Evolutionary conservation across 1,140 invertebrate genomes (phyloP).

Genomic region (Apocrypta bakeri): DNA sequence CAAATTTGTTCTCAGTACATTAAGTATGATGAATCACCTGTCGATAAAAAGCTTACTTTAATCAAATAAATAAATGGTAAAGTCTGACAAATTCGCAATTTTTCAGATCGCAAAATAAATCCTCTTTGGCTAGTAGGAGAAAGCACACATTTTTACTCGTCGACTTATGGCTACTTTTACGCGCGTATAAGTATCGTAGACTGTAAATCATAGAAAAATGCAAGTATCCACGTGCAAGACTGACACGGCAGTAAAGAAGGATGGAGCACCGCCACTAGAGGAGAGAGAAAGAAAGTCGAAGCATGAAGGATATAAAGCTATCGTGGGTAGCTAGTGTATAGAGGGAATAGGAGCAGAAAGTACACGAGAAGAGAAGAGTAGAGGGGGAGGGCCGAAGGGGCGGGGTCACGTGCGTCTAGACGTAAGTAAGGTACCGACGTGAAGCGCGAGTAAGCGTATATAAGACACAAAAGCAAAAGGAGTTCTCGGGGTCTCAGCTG

Average conservation of each 20-base stretch:
- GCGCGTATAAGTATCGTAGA: slow-evolving; percentile 17
- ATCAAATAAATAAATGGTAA: not conserved
- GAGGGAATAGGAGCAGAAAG: slow-evolving; percentile 34
- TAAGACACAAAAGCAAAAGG: slow-evolving; percentile 56
- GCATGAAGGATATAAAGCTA: not conserved
- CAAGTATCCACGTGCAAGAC: slow-evolving; percentile 35
- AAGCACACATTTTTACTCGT: slow-evolving; percentile 18
- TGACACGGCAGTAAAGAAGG: slow-evolving; percentile 20
- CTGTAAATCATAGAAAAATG: slow-evolving; percentile 56
- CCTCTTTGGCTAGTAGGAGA: not conserved
- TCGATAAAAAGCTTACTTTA: not conserved
- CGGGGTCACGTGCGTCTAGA: slow-evolving; percentile 16
- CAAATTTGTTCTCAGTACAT: too few species aligned
- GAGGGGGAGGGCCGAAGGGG: not conserved
- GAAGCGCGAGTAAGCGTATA: slow-evolving; percentile 35
- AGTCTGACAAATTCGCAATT: slow-evolving; percentile 12
- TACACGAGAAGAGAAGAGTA: not conserved
- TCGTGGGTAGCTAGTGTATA: not conserved
- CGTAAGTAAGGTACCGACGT: slow-evolving; percentile 42
- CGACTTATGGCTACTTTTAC: slow-evolving; percentile 52
- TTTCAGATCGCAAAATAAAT: slow-evolving; percentile 13
- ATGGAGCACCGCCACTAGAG: slow-evolving; percentile 8
- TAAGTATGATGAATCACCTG: not conserved
- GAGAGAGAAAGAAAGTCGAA: slow-evolving; percentile 12
- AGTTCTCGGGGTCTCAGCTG: slow-evolving; percentile 65